phyloP scores from a whole-genome alignment of 2,797 vertebrate species.

The Helicolenus hilgendorfi region DNA sequence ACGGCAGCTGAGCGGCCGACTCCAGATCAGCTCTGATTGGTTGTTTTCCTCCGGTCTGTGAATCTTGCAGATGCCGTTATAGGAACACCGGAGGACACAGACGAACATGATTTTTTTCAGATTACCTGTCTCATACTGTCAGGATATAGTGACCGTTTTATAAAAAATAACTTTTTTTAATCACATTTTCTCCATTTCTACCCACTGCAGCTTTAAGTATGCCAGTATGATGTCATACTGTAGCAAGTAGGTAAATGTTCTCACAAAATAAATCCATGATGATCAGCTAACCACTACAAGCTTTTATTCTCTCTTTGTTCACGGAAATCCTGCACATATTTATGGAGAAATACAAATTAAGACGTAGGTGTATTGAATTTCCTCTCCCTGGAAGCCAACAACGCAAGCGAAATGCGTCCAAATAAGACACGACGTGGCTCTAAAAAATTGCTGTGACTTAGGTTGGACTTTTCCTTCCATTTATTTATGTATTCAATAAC shows the following conservation, averaged over 20 bases:
- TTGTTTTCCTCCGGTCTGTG: too few relatives aligned
- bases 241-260: constrained; percentile 17
- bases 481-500: constrained; percentile 24
- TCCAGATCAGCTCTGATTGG: fast-evolving
- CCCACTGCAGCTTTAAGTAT: not conserved
- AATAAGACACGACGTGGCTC: constrained; percentile 17
- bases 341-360: not conserved
- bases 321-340: constrained; percentile 20
- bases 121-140: too few relatives aligned
- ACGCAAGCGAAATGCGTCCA: not conserved
- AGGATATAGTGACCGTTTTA: too few relatives aligned
- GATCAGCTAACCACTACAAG: constrained; percentile 3
- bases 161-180: too few relatives aligned
- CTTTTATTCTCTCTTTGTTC: not conserved
- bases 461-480: constrained; percentile 8
- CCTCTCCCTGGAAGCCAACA: not conserved
- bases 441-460: constrained; percentile 14
- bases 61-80: too few relatives aligned
- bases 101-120: too few relatives aligned
- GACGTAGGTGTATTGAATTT: not conserved
- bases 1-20: too few relatives aligned
- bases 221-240: constrained; percentile 10
- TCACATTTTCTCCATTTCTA: too few relatives aligned
- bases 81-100: too few relatives aligned
- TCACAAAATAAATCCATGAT: constrained; percentile 12